Base-by-base conservation (phyloP, 1,140 invertebrate genomes). In the Eupeodes corollae region DNA sequence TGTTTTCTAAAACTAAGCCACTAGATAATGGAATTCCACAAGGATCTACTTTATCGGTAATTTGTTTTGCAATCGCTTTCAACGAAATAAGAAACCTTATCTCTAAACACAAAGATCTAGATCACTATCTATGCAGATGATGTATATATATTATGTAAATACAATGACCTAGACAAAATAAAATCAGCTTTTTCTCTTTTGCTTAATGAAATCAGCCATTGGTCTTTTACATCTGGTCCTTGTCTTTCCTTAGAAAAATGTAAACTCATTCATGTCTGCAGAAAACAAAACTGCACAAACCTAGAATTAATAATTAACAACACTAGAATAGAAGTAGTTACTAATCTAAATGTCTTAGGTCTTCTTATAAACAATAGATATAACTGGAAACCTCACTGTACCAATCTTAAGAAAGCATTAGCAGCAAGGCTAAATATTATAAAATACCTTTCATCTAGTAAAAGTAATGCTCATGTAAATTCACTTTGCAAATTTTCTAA, bases 201-300 rank as follows among this genome's bases (percentile, higher is more conserved):
- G 14, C 44, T 42, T 26, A 26, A 13, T 6, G n/a, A 43, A 43
- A 49, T 42, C 16, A 12, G n/a, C 14, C 13, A 43, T 18, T 44
- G 42, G 42, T 39, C 32, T 41, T 21, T 31, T 14, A 26, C 6
- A 14, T 39, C n/a, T 31, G 47, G 47, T 21, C 38, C 42, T 13
- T 44, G 44, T 38, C 38, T 49, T 35, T 49, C 47, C 19, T 21
- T 15, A n/a, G 33, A 37, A 16, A 49, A 44, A 43, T 49, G 41
- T 9, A 38, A 39, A 8, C 40, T 38, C 15, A 15, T 49, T 26
- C 47, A 49, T 43, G 42, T 48, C 21, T 43, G 41, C 39, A 42
- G 15, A 5, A 42, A 42, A 42, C 15, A n/a, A 11, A 26, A 42
- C 9, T 42, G 41, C 21, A 21, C 8, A 26, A 48, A 42, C 31